A percentile compares a stretch with the other conserved stretches of the same genome.
phyloP scores from a whole-genome alignment of 2,888 invertebrate genomes.

The Suillia variegata region DNA sequence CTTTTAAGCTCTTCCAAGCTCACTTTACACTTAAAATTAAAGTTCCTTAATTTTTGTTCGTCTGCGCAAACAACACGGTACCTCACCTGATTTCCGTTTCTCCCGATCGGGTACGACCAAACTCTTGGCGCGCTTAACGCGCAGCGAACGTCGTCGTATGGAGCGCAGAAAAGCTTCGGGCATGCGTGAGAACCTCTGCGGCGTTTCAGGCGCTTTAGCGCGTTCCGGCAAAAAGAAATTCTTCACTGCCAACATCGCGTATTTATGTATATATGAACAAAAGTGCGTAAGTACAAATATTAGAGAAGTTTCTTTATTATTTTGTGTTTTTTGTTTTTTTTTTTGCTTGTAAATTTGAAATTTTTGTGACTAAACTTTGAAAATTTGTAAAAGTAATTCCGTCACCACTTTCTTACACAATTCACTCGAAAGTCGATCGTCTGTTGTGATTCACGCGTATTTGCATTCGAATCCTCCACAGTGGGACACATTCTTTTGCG shows the following conservation, averaged over 20 bases:
- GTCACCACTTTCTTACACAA: too few relatives aligned
- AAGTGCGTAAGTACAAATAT: not conserved
- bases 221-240: constrained; percentile 75
- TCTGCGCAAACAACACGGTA: constrained; percentile 38
- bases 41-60: too few relatives aligned
- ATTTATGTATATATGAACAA: not conserved
- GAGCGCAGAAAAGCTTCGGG: constrained; percentile 77
- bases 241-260: constrained; percentile 74
- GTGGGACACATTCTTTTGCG: too few relatives aligned
- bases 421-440: too few relatives aligned
- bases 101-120: constrained; percentile 71
- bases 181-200: constrained; percentile 69
- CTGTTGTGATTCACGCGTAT: too few relatives aligned
- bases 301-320: too few relatives aligned
- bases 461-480: too few relatives aligned
- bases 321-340: not conserved
- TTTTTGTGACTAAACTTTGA: not conserved
- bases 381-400: too few relatives aligned
- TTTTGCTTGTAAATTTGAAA: not conserved
- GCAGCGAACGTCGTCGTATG: constrained; percentile 71
- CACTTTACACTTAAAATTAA: too few relatives aligned
- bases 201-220: constrained; percentile 63
- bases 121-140: constrained; percentile 77
- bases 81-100: constrained; percentile 81
- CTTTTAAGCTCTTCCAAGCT: too few relatives aligned